Evolutionary conservation across 2,888 invertebrate genomes (phyloP).

Genomic region (Arge pagana): DNA sequence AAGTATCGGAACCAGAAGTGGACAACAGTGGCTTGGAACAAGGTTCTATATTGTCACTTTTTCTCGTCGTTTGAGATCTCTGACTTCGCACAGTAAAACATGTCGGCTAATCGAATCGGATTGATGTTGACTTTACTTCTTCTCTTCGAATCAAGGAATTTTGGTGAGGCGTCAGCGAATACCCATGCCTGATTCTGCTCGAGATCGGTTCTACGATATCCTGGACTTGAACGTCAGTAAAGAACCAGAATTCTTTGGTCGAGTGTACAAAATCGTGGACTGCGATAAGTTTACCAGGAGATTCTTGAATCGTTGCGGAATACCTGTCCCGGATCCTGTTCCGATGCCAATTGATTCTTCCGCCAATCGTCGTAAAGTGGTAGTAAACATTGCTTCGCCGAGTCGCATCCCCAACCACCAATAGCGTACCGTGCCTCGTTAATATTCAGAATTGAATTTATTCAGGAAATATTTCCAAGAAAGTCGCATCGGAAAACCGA

Average conservation of each 20-base stretch:
- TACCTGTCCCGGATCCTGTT: slow-evolving; percentile 76
- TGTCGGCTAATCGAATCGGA: neutral
- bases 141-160: slow-evolving; percentile 64
- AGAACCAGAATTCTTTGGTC: slow-evolving; percentile 80
- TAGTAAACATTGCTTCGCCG: slow-evolving; percentile 27
- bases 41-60: slow-evolving; percentile 60
- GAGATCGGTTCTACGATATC: slow-evolving; percentile 79
- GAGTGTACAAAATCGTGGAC: slow-evolving; percentile 78
- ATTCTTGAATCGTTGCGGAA: slow-evolving; percentile 83
- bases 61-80: neutral
- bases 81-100: neutral
- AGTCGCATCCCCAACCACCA: neutral
- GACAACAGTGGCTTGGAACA: slow-evolving; percentile 86
- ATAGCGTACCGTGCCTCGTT: neutral
- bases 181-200: slow-evolving; percentile 73
- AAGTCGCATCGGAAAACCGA: slow-evolving; percentile 65
- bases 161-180: slow-evolving; percentile 83
- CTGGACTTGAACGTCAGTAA: slow-evolving; percentile 86
- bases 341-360: slow-evolving; percentile 60
- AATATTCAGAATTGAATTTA: slow-evolving; percentile 12
- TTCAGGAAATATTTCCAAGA: slow-evolving; percentile 50
- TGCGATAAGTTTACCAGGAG: slow-evolving; percentile 87
- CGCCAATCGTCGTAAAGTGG: slow-evolving; percentile 42
- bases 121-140: slow-evolving; percentile 1
- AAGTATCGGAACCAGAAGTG: slow-evolving; percentile 80